A percentile compares a stretch with the other conserved stretches of the same genome.
Conservation (phyloP, 2,797 vertebrate species). For the Phoebastria nigripes region DNA sequence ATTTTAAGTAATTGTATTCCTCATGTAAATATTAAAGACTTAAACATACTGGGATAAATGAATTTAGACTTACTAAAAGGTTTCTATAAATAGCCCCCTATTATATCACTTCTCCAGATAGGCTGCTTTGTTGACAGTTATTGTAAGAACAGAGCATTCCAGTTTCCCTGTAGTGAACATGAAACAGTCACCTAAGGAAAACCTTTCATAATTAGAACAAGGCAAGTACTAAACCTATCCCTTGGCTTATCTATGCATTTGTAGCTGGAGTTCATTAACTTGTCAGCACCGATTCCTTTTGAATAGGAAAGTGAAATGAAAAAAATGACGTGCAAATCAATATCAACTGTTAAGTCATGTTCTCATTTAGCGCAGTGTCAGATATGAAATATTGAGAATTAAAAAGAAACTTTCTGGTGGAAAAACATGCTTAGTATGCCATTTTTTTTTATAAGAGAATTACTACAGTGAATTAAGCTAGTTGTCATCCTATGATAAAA, state of each 20-base stretch:
- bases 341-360: slow-evolving; percentile 28
- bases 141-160: background rate
- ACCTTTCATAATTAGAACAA: slow-evolving; percentile 58
- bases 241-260: slow-evolving; percentile 55
- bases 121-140: slow-evolving; percentile 11
- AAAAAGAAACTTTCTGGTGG: slow-evolving; percentile 12
- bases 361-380: slow-evolving; percentile 31
- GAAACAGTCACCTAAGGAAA: slow-evolving; percentile 25
- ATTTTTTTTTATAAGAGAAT: background rate
- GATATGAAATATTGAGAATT: background rate
- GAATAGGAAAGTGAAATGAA: slow-evolving; percentile 53
- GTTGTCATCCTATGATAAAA: background rate
- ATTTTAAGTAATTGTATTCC: background rate
- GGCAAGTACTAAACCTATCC: slow-evolving; percentile 48
- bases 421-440: background rate
- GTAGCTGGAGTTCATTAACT: slow-evolving; percentile 72
- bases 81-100: background rate
- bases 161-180: slow-evolving; percentile 3
- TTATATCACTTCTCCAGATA: background rate
- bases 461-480: background rate
- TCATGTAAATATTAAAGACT: background rate
- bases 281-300: slow-evolving; percentile 63
- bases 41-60: background rate
- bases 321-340: slow-evolving; percentile 56
- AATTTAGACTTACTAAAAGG: background rate